Conservation (phyloP, 2,888 invertebrate species). For the Amorpha juglandis region DNA sequence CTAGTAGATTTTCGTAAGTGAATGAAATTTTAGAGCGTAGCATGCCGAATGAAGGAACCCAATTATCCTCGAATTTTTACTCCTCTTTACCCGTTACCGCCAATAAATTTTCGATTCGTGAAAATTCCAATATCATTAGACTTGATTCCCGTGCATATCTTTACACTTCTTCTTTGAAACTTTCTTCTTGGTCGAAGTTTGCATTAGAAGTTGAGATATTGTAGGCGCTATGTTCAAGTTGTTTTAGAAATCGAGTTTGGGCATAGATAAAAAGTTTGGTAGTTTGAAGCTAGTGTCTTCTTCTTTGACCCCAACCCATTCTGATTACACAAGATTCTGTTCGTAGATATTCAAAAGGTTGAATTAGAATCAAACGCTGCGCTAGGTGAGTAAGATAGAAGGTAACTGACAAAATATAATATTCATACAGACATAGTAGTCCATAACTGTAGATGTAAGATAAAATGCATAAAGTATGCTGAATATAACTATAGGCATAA, state of each 20-base stretch:
- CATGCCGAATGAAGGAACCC: constrained; percentile 70
- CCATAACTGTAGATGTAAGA: constrained; percentile 18
- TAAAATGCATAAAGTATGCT: constrained; percentile 30
- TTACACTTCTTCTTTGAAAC: constrained; percentile 76
- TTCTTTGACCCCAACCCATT: constrained; percentile 68
- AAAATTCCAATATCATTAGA: constrained; percentile 79
- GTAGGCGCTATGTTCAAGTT: constrained; percentile 81
- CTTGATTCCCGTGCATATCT: constrained; percentile 77
- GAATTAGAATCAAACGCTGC: constrained; percentile 53
- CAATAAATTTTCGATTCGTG: constrained; percentile 77
- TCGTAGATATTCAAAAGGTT: constrained; percentile 57
- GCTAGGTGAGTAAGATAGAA: constrained; percentile 59
- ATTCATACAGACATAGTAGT: constrained; percentile 19
- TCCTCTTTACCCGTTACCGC: constrained; percentile 54
- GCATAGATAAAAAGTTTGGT: constrained; percentile 75
- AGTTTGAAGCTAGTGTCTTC: constrained; percentile 82
- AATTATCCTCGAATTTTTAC: constrained; percentile 60
- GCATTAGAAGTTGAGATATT: constrained; percentile 79
- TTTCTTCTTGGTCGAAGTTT: constrained; percentile 79
- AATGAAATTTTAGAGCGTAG: constrained; percentile 69
- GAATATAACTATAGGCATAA: constrained; percentile 39
- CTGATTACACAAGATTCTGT: constrained; percentile 64
- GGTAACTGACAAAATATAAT: constrained; percentile 41
- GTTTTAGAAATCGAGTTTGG: constrained; percentile 78
- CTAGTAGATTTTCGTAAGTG: constrained; percentile 55